Base-by-base conservation (phyloP, 2,888 invertebrate species). In the Drosophila subsilvestris region DNA sequence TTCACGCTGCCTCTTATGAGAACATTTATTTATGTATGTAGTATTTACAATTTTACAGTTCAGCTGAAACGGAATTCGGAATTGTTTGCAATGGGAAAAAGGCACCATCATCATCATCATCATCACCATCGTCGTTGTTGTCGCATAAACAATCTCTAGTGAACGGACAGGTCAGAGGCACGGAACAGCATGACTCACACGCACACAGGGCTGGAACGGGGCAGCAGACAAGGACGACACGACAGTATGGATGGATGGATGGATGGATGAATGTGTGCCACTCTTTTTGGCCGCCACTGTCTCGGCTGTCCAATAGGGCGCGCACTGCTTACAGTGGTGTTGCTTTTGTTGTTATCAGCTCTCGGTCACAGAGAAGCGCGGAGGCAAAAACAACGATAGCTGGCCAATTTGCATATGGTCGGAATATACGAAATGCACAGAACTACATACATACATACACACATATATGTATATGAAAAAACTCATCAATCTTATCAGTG, bases 331-430 rank as follows among this genome's bases (percentile, higher is more conserved):
- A 62, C 71, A 80, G 66, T 80, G 78, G 69, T 69, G 60, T 59
- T 72, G 70, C 74, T 83, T 51, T 71, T 48, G 54, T 69, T 78
- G 58, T 66, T 63, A 55, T 74, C 66, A 66, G 53, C 45, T 58
- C 17, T 45, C 63, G 49, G 42, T 50, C 54, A 54, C 48, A 49
- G 63, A 70, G 25, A 25, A 6, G 59, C 47, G 56, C 53, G 63
- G 45, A 42, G 54, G 58, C 65, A 71, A 66, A 45, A 58, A 45
- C 54, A 54, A 20, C 42, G 69, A 69, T 69, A 65, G 63, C 67
- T 67, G 60, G 65, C 68, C 75, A 87, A 87, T 87, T 85, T 87
- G 78, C 86, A 87, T 85, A 85, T 85, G 86, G 86, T 77, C 80
- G 56, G 69, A 63, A 79, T 75, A 62, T 60, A 43, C 47, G 43